Conservation (phyloP, 2,888 invertebrate genomes). For the Nephrotoma flavescens region DNA sequence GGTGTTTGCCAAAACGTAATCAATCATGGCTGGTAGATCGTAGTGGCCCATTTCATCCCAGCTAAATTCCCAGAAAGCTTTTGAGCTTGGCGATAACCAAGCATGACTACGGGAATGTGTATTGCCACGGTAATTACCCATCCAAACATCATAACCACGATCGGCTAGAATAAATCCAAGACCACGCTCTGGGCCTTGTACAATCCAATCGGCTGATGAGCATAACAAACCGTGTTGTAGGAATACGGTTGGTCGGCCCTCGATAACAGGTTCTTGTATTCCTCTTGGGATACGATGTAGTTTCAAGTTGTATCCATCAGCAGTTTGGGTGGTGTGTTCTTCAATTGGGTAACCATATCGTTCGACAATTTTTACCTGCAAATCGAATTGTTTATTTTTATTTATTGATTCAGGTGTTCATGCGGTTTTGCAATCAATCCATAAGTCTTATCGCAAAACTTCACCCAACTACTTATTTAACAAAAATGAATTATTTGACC, state of each 20-base stretch:
- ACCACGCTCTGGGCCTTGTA: constrained; percentile 50
- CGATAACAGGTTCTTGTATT: not conserved
- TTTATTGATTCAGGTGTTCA: not conserved
- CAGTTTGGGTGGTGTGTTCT: constrained; percentile 47
- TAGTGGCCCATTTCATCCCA: constrained; percentile 37
- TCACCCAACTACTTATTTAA: not conserved
- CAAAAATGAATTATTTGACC: not conserved
- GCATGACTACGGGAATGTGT: constrained; percentile 41
- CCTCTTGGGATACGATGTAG: constrained; percentile 40
- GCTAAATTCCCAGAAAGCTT: constrained; percentile 33
- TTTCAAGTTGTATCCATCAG: constrained; percentile 63
- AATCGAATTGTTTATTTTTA: not conserved
- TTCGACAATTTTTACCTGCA: constrained; percentile 36
- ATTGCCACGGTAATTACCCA: constrained; percentile 51
- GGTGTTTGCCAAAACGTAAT: constrained; percentile 35
- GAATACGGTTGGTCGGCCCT: constrained; percentile 29
- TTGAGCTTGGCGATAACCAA: constrained; percentile 19
- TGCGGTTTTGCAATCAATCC: not conserved
- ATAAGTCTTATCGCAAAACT: not conserved
- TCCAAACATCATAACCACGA: constrained; percentile 40
- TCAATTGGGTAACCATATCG: constrained; percentile 51
- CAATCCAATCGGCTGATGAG: constrained; percentile 58
- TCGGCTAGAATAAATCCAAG: constrained; percentile 35
- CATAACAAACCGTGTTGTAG: constrained; percentile 58
- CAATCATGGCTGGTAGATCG: constrained; percentile 49